A percentile compares a stretch with the other conserved stretches of the same genome.
phyloP scores from a whole-genome alignment of 2,888 invertebrate genomes.

The Punctoribates punctum region DNA sequence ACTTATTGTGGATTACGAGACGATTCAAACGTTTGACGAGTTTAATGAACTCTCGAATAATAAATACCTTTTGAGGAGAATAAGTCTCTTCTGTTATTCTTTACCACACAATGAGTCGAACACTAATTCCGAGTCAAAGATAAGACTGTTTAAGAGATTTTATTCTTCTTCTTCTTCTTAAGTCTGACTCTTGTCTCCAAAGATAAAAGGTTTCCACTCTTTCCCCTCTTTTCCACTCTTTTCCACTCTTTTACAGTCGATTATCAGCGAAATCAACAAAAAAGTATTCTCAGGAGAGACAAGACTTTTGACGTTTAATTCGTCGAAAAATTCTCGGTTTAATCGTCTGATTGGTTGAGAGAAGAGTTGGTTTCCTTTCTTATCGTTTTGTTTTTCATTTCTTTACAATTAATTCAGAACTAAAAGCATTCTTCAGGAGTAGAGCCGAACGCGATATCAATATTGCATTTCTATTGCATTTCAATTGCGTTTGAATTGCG shows the following conservation, averaged over 20 bases:
- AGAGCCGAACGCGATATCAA: no score
- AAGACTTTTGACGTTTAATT: neutral
- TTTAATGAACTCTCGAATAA: no score
- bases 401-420: no score
- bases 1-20: constrained; percentile 9
- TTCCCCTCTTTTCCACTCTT: no score
- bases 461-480: no score
- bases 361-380: no score
- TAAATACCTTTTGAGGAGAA: no score
- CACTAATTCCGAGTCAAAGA: neutral
- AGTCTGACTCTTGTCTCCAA: neutral
- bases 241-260: neutral
- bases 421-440: no score
- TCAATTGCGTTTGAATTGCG: no score
- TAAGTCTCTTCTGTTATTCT: no score
- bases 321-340: neutral
- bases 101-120: neutral
- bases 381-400: no score
- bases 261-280: neutral
- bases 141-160: neutral
- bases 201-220: no score
- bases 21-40: neutral
- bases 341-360: neutral
- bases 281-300: neutral
- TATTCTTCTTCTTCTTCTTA: neutral